Evolutionary conservation across 2,888 invertebrate species (phyloP), one percentile per base, ranked within the genome.

Genomic region (Eurytoma californica): DNA sequence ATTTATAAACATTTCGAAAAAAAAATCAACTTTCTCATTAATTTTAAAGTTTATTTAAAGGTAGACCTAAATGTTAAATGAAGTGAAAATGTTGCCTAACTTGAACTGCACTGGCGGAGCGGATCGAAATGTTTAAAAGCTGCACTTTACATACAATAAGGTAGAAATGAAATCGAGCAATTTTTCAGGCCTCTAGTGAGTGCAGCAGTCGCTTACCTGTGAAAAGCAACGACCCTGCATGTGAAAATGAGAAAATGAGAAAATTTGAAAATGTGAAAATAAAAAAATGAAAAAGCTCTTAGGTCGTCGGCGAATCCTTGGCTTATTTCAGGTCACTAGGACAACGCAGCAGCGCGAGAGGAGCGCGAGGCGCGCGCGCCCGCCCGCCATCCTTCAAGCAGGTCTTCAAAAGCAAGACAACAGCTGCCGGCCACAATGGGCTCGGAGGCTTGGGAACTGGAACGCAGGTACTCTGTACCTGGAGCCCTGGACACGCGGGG

Each of bases 381-480:
- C 53, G 53, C 3, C 51, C 51, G 51, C 24, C 60, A 14, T 57
- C 57, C n/a, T n/a, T n/a, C n/a, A 55, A 55, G n/a, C 58, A 9
- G 18, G 13, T 3, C 28, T 60, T 28, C 13, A 7, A 24, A 2
- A 28, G 60, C 63, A 4, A 18, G 39, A 47, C 39, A 63, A 28
- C 61, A n/a, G 28, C 14, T 16, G 16, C n/a, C n/a, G 9, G 39
- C 12, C 5, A 39, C 63, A n/a, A 90, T 90, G 90, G 91, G 92
- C 74, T 92, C 92, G 79, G 92, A 92, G 86, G 91, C 92, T 81
- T 93, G 93, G 91, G 93, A 94, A 90, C 91, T 93, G 91, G 96
- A 97, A 91, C 92, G 97, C 86, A 94, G 97, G 88, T 97, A 97
- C 92, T 96, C 97, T 73, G 96, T 97, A 89, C 97, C 97, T 47